Evolutionary conservation across 2,888 invertebrate species (phyloP), one percentile per base, ranked within the genome.

Genomic region (Venustoraphidia nigricollis): DNA sequence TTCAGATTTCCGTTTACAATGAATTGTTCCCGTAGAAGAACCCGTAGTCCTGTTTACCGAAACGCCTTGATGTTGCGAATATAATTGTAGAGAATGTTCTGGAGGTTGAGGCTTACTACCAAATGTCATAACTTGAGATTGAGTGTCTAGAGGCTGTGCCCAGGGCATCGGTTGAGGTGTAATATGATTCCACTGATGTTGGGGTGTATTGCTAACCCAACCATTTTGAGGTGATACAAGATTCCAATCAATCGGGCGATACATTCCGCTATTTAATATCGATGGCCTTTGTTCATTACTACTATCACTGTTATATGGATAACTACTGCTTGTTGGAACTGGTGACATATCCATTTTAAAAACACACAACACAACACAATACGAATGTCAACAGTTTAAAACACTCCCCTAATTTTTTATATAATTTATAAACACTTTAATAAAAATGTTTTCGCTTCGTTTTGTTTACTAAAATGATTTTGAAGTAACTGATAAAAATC

Each of bases 1-100:
- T 9, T 47, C 47, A n/a, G 47, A 47, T 47, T 47, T 47, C 43
- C 47, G 14, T 34, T 47, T 47, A 42, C 42, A 42, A 17, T 47
- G 47, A n/a, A 47, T 47, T 10, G 34, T 14, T 10, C 27, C 14
- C 40, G 13, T n/a, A 10, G 40, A 40, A 10, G 17, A n/a, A 40
- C 13, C n/a, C 9, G 40, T 17, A 17, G 17, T 17, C 2, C 40
- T 6, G 40, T n/a, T 40, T 40, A 8, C 9, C 40, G n/a, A 40
- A 40, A n/a, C 14, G 13, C 40, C 17, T 17, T 17, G 17, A 17
- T 17, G 27, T 45, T 17, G 10, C 10, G 11, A 10, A 27, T 14
- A 10, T 17, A 10, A 39, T 17, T 13, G 45, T 37, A 14, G 10
- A 38, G 4, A 34, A 8, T 38, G 38, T 39, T 17, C 11, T 10